Base-by-base conservation (phyloP, 2,888 invertebrate genomes). In the Ectropis crepuscularia region DNA sequence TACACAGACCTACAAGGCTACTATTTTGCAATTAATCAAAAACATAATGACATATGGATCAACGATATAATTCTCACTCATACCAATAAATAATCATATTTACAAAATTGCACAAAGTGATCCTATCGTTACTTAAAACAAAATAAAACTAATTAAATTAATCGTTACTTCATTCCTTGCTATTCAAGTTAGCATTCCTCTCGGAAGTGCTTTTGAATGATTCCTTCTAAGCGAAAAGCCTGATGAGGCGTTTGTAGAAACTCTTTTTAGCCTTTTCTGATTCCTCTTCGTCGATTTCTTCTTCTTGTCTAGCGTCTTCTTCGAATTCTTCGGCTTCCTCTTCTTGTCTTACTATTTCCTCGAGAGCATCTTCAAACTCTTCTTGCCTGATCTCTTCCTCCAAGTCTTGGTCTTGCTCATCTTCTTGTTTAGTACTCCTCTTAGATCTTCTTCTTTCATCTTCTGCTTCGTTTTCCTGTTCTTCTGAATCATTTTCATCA, bases 101-200 rank as follows among this genome's bases (percentile, higher is more conserved):
- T 90, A 91, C 90, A 92, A 89, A 89, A 89, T 89, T 90, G 91
- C 91, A 91, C 91, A 89, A 90, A 89, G 89, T 89, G 87, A 80
- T 83, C 72, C 70, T 78, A 77, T 72, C 64, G 57, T 76, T 75
- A 76, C 76, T 71, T 77, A 79, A 54, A 73, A 71, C 78, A 74
- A 74, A 74, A 70, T 77, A 76, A 74, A 66, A 65, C 48, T 64
- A 66, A 62, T 51, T 60, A 61, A 60, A 51, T 68, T 65, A 61
- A 61, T 68, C 55, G 39, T 38, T 68, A 67, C 65, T 74, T 63
- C 66, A 57, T 49, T 78, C 72, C 57, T 49, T 68, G 70, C 72
- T 78, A 78, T 79, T 84, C 82, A 82, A 81, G 70, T 51, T 48
- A 68, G 75, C 83, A 81, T 84, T 87, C 75, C 78, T 53, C n/a